A percentile compares a stretch with the other conserved stretches of the same genome.
Evolutionary conservation across 92 coral and sea anemone species (phyloP).

Genomic region (Scolanthus callimorphus): DNA sequence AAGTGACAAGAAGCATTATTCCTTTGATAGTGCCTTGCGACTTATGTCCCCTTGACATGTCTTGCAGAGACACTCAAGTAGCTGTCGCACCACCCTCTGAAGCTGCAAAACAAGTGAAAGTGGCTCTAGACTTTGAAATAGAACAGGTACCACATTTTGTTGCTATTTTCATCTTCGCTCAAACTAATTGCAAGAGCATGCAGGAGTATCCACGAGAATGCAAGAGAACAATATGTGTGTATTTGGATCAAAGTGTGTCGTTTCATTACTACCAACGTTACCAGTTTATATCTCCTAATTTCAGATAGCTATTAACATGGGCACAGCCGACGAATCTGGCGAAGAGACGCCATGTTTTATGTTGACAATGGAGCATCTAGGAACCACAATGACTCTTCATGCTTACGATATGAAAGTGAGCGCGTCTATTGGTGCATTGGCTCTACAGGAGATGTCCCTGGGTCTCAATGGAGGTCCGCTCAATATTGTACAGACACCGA

Average conservation of each 20-base stretch:
- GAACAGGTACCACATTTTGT: no score
- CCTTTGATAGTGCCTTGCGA: no score
- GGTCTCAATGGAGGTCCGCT: constrained; percentile 83
- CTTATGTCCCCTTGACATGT: no score
- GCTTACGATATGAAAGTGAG: constrained; percentile 70
- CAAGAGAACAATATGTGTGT: no score
- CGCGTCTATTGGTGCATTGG: constrained; percentile 83
- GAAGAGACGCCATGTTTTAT: constrained; percentile 59
- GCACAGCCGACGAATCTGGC: constrained; percentile 59
- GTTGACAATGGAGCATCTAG: constrained; percentile 59
- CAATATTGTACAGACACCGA: constrained; percentile 78
- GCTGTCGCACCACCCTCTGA: no score
- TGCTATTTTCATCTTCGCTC: no score
- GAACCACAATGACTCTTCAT: constrained; percentile 73
- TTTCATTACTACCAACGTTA: neutral
- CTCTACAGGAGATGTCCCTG: constrained; percentile 74
- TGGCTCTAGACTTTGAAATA: constrained; percentile 76
- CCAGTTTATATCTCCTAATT: neutral
- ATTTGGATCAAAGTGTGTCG: no score
- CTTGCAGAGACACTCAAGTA: no score
- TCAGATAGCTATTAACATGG: constrained; percentile 71
- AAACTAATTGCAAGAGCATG: no score
- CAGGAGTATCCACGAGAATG: no score
- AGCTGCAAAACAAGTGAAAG: constrained; percentile 75
- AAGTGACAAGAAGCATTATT: no score